Percentiles rank a stretch among this genome's conserved stretches.
Evolutionary conservation across 2,797 vertebrate species (phyloP).

Genomic region (Thripadectes ignobilis): DNA sequence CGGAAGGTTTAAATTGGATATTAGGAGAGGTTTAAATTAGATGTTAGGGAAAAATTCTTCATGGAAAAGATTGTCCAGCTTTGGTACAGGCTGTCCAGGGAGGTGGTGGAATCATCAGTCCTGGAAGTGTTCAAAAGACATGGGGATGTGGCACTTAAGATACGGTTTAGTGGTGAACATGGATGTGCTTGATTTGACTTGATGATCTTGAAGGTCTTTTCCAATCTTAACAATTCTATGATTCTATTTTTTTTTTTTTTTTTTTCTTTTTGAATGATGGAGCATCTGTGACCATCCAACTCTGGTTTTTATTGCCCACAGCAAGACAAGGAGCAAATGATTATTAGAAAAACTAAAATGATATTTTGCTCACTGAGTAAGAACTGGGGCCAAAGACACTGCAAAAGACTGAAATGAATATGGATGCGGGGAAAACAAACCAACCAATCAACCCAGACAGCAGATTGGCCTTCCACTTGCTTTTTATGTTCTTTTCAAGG

Average conservation of each 20-base stretch:
- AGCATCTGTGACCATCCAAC: background rate
- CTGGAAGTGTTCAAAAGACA: background rate
- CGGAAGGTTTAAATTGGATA: background rate
- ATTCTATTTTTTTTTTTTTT: background rate
- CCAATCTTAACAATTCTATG: background rate
- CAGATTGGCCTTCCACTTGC: background rate
- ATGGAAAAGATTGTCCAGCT: fast-evolving
- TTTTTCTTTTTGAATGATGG: background rate
- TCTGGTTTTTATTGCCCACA: background rate
- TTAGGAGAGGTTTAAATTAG: background rate
- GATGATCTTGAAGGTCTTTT: background rate
- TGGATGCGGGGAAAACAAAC: background rate
- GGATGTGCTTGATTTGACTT: background rate
- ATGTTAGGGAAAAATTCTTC: background rate
- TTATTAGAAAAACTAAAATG: background rate
- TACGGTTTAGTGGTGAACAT: background rate
- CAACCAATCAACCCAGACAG: background rate
- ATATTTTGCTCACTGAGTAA: background rate
- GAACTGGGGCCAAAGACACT: background rate
- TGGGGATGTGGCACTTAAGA: background rate
- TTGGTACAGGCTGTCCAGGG: background rate
- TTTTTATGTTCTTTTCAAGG: background rate
- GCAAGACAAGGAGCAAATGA: background rate
- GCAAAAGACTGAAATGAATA: background rate
- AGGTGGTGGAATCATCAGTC: background rate